Base-by-base conservation (phyloP, 2,888 invertebrate species). In the Epirrhoe tristata region DNA sequence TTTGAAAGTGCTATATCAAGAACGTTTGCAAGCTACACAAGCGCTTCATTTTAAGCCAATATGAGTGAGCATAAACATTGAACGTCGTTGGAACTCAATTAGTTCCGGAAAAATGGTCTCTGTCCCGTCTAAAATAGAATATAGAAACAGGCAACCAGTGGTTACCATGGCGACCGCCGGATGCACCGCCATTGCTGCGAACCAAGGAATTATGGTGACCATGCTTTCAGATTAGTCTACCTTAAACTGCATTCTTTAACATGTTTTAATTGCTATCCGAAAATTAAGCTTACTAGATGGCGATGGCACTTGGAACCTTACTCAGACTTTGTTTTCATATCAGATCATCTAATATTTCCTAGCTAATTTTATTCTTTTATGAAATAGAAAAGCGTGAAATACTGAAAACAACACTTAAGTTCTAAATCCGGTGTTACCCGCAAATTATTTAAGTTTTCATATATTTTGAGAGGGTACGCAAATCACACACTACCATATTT, bases 141-240 rank as follows among this genome's bases (percentile, higher is more conserved):
- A 39, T 46, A 6, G 7, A 17, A 43, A 24, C 36, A 24, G 24
- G 39, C 39, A 43, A 17, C 39, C 24, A 6, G 78, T 81, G 85
- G 91, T 90, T 78, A 80, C 78, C 89, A 91, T 91, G 87, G 80
- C 82, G 81, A 90, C 91, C 89, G 88, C 78, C 89, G 83, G 88
- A 90, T 88, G 83, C 84, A 81, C 83, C 84, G 80, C 82, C 84
- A 82, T 82, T 75, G 76, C 78, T 82, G 84, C 82, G 81, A 76
- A 83, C 86, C 89, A 82, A 84, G 83, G 75, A 75, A 79, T 70
- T 83, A 70, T 81, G 83, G 85, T 82, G 78, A 73, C 86, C 79
- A 84, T 55, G 54, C 58, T 58, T 16, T 0, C 12, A 10, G 39
- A 12, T 34, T 24, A 24, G 24, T 24, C 1, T 24, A 24, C 3